Evolutionary conservation across 2,888 invertebrate genomes (phyloP).

Genomic region (Drosophila neotestacea): DNA sequence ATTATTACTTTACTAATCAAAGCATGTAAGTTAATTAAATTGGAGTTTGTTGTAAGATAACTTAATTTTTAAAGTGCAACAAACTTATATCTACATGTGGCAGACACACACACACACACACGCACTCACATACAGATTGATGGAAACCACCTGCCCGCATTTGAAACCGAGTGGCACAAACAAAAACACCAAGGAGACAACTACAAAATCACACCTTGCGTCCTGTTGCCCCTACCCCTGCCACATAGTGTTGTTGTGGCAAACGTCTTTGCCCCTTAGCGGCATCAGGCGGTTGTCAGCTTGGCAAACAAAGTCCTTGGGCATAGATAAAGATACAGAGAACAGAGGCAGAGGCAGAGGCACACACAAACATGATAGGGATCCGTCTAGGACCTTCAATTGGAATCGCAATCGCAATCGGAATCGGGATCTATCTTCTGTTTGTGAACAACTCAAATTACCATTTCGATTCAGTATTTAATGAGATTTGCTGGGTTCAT

Average conservation of each 20-base stretch:
- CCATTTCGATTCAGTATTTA: slow-evolving; percentile 79
- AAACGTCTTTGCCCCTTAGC: slow-evolving; percentile 34
- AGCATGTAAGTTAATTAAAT: slow-evolving; percentile 22
- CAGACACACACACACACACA: background rate
- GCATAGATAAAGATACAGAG: slow-evolving; percentile 25
- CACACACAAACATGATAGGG: slow-evolving; percentile 23
- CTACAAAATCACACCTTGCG: slow-evolving; percentile 74
- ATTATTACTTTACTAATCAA: slow-evolving; percentile 22
- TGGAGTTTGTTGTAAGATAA: background rate
- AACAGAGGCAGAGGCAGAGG: slow-evolving; percentile 1
- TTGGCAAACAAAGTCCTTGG: slow-evolving; percentile 70
- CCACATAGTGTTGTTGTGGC: slow-evolving; percentile 27
- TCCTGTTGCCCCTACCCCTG: slow-evolving; percentile 36
- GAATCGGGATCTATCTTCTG: slow-evolving; percentile 64
- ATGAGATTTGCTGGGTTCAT: slow-evolving; percentile 75
- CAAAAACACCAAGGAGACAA: slow-evolving; percentile 22
- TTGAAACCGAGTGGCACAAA: slow-evolving; percentile 50
- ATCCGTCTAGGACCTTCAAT: slow-evolving; percentile 31
- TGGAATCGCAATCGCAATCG: slow-evolving; percentile 50
- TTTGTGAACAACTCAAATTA: slow-evolving; percentile 79
- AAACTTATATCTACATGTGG: background rate
- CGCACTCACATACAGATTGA: background rate
- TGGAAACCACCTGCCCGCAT: slow-evolving; percentile 68
- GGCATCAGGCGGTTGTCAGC: slow-evolving; percentile 46
- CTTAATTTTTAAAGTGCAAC: slow-evolving; percentile 7